Percentiles rank a stretch among this genome's conserved stretches.
These are phyloP conservation scores for Anableps anableps DNA, from an alignment of 2,797 vertebrate genomes.

Conservation along the genomic window DNA sequence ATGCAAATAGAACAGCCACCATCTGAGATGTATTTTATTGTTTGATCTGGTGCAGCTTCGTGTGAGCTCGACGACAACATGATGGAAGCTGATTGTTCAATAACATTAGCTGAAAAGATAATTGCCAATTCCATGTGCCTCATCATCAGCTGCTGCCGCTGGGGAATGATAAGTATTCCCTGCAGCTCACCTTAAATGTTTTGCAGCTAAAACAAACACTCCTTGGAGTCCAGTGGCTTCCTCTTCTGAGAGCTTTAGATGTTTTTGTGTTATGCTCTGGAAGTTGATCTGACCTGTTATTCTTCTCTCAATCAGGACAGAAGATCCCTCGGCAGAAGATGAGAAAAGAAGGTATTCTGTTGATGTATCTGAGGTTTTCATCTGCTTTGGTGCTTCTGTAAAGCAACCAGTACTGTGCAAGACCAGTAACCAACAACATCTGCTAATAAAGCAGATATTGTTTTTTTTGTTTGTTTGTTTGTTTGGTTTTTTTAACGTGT, in stretches of 20 bases:
- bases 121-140: not conserved
- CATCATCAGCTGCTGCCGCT: slow-evolving; percentile 15
- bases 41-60: slow-evolving; percentile 7
- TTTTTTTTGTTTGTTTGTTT: too few relatives aligned
- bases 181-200: slow-evolving; percentile 4
- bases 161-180: slow-evolving; percentile 17
- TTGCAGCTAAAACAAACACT: slow-evolving; percentile 2
- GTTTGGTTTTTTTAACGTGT: too few relatives aligned
- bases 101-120: slow-evolving; percentile 11
- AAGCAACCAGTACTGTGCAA: not conserved
- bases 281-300: slow-evolving; percentile 55
- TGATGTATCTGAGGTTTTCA: not conserved
- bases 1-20: slow-evolving; percentile 4
- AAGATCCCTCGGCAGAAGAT: slow-evolving; percentile 89
- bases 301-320: slow-evolving; percentile 85
- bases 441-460: not conserved
- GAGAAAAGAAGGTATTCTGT: slow-evolving; percentile 89
- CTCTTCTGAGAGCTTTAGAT: slow-evolving; percentile 6
- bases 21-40: not conserved
- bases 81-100: slow-evolving; percentile 10
- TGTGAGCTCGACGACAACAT: not conserved
- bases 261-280: slow-evolving; percentile 8
- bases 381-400: not conserved
- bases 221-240: not conserved
- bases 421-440: not conserved